Evolutionary conservation across 2,797 vertebrate genomes (phyloP).

Genomic region (Chromis chromis): DNA sequence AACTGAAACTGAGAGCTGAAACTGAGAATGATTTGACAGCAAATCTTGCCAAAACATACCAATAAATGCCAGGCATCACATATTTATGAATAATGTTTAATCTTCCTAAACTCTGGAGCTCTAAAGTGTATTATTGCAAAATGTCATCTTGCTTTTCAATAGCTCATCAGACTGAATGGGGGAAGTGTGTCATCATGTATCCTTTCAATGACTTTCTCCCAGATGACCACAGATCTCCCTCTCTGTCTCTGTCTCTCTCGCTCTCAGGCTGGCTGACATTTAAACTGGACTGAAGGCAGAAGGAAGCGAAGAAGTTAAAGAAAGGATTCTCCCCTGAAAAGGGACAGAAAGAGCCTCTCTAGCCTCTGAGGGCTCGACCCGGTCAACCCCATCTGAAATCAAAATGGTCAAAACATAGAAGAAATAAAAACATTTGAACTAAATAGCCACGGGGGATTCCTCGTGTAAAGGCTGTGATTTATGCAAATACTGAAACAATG

Average conservation of each 20-base stretch:
- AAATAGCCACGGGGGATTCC: constrained; percentile 2
- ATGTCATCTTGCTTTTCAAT: constrained; percentile 83
- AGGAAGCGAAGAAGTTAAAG: constrained; percentile 67
- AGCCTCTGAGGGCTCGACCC: constrained; percentile 70
- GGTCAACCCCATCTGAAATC: constrained; percentile 66
- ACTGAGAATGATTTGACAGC: constrained; percentile 67
- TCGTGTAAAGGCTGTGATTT: not conserved
- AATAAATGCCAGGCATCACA: constrained; percentile 82
- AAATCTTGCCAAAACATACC: constrained; percentile 72
- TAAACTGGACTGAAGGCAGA: constrained; percentile 68
- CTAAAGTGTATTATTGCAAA: constrained; percentile 78
- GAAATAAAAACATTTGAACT: constrained; percentile 27
- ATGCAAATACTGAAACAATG: constrained; percentile 5
- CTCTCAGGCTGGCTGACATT: constrained; percentile 78
- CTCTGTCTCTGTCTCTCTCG: constrained; percentile 52
- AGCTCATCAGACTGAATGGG: constrained; percentile 78
- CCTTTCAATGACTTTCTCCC: constrained; percentile 76
- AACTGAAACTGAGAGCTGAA: constrained; percentile 47
- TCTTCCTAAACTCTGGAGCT: constrained; percentile 76
- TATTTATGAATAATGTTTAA: constrained; percentile 83
- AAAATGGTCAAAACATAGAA: constrained; percentile 45
- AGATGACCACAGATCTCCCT: constrained; percentile 67
- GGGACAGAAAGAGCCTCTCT: constrained; percentile 53
- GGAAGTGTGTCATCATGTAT: constrained; percentile 74
- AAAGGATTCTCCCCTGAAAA: constrained; percentile 65